These are phyloP conservation scores for Drosophila incognita DNA, from an alignment of 2,888 invertebrate genomes.

Conservation along the genomic window DNA sequence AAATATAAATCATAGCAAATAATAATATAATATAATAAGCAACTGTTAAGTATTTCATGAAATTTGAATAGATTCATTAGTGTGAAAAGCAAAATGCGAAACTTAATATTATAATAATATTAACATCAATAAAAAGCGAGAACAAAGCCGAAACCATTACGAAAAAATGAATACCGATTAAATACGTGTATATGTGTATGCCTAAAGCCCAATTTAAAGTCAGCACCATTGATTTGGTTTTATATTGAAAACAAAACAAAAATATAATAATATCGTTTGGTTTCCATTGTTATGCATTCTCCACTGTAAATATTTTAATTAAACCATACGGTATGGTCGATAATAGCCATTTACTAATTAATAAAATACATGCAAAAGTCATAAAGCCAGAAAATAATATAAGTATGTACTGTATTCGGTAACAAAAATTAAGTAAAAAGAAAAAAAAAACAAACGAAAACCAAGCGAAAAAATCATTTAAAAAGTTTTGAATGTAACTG, in stretches of 20 bases:
- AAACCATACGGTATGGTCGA: slow-evolving; percentile 57
- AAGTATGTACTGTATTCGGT: slow-evolving; percentile 51
- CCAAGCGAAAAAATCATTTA: slow-evolving; percentile 30
- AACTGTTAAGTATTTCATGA: slow-evolving; percentile 63
- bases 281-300: slow-evolving; percentile 73
- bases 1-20: slow-evolving; percentile 35
- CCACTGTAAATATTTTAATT: slow-evolving; percentile 78
- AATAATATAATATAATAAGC: slow-evolving; percentile 25
- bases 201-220: slow-evolving; percentile 36
- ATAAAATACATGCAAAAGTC: slow-evolving; percentile 42
- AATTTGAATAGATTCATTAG: slow-evolving; percentile 73
- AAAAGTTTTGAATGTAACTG: slow-evolving; percentile 71
- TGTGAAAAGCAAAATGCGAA: slow-evolving; percentile 39
- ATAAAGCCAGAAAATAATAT: slow-evolving; percentile 47
- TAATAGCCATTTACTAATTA: slow-evolving; percentile 67
- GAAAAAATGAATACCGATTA: slow-evolving; percentile 27
- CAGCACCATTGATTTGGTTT: slow-evolving; percentile 34
- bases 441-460: slow-evolving; percentile 23
- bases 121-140: slow-evolving; percentile 14
- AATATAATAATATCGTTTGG: slow-evolving; percentile 48
- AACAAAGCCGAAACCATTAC: slow-evolving; percentile 39
- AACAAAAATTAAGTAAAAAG: slow-evolving; percentile 36
- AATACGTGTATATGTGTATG: slow-evolving; percentile 59
- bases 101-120: slow-evolving; percentile 46
- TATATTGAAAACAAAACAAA: slow-evolving; percentile 13